These are phyloP conservation scores for Latrodectus geometricus DNA, from an alignment of 1,140 invertebrate genomes.

Conservation along the genomic window DNA sequence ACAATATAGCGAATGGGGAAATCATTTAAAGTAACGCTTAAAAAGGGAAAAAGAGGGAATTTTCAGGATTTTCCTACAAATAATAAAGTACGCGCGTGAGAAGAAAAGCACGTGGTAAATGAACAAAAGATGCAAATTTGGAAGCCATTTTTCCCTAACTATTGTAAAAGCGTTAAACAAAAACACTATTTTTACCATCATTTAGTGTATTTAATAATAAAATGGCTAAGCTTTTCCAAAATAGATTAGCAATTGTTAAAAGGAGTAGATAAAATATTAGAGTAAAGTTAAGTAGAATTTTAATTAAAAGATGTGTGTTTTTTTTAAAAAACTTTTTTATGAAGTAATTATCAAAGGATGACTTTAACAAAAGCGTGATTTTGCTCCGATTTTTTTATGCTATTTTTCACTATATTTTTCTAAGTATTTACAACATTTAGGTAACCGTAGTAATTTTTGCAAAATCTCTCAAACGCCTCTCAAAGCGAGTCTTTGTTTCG, in stretches of 20 bases:
- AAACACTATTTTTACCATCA: conserved; percentile 12
- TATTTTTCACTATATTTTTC: background rate
- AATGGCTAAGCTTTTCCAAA: conserved; percentile 25
- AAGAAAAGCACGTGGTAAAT: conserved; percentile 30
- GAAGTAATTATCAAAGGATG: conserved; percentile 17
- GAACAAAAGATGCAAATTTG: conserved; percentile 44
- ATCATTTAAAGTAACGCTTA: background rate
- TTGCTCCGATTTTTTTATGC: background rate
- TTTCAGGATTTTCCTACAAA: background rate
- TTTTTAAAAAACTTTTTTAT: background rate
- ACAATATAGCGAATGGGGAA: no score
- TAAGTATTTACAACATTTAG: background rate
- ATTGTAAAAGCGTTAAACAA: conserved; percentile 12
- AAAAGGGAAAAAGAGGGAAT: background rate
- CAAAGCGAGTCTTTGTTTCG: background rate
- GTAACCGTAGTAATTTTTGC: background rate
- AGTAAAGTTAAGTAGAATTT: conserved; percentile 46
- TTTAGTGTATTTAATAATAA: conserved; percentile 22
- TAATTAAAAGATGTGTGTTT: conserved; percentile 43
- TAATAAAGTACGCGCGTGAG: background rate
- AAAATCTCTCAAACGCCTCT: background rate
- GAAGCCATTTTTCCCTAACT: conserved; percentile 19
- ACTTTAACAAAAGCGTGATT: conserved; percentile 44
- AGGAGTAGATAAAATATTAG: conserved; percentile 48
- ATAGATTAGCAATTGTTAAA: conserved; percentile 49